phyloP scores from a whole-genome alignment of 2,888 invertebrate genomes.

The Merodon equestris region DNA sequence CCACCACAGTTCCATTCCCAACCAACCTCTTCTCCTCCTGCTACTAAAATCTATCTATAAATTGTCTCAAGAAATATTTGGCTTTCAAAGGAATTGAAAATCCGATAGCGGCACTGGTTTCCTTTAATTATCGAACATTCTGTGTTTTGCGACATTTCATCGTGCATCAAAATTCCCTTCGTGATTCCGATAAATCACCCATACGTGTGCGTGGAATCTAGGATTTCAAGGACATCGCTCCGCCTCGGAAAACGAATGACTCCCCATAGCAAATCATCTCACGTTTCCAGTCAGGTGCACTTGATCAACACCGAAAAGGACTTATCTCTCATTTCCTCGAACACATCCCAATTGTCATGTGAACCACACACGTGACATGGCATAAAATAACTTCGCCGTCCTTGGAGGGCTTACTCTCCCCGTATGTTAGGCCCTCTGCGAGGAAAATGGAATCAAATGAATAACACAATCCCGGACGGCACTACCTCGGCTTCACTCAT shows the following conservation, averaged over 20 bases:
- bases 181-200: no score
- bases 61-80: no score
- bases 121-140: no score
- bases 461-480: conserved; percentile 37
- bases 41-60: no score
- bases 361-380: conserved; percentile 50
- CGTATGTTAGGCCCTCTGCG: background rate
- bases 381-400: conserved; percentile 9
- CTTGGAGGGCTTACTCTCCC: conserved; percentile 14
- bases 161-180: no score
- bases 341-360: conserved; percentile 51
- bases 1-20: conserved; percentile 25
- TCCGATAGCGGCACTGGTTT: no score
- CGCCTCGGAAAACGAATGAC: conserved; percentile 4
- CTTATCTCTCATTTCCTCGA: conserved; percentile 16
- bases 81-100: no score
- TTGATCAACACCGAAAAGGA: conserved; percentile 13
- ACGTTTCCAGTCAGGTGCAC: conserved; percentile 47
- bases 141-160: no score
- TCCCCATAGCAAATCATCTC: conserved; percentile 43
- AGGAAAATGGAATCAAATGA: conserved; percentile 36
- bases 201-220: no score
- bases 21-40: conserved; percentile 6
- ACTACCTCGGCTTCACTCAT: conserved; percentile 14
- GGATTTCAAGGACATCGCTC: no score